These are phyloP conservation scores for Leucophenga montana DNA, from an alignment of 2,888 invertebrate genomes.

Conservation along the genomic window DNA sequence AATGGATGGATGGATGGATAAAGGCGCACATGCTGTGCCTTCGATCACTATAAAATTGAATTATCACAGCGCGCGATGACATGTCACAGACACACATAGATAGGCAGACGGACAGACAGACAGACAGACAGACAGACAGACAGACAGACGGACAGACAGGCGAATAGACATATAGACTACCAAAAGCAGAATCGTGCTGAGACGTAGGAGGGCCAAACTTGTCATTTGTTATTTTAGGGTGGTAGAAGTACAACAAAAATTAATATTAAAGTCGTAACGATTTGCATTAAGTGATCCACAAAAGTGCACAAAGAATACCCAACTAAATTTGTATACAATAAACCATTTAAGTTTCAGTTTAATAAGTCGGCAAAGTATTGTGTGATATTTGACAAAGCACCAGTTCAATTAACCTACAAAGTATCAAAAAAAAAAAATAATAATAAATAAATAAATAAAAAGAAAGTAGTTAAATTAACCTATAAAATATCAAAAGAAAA, in stretches of 20 bases:
- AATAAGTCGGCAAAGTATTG: too few species aligned
- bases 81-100: conserved; percentile 61
- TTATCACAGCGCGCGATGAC: conserved; percentile 56
- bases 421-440: too few species aligned
- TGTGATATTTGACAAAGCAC: too few species aligned
- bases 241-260: not conserved
- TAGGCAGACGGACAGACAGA: not conserved
- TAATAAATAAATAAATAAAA: too few species aligned
- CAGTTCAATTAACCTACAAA: too few species aligned
- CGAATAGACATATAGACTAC: not conserved
- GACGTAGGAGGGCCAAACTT: too few species aligned
- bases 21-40: conserved; percentile 8
- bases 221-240: not conserved
- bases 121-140: conserved; percentile 58
- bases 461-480: too few species aligned
- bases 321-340: conserved; percentile 2
- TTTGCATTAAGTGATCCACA: not conserved
- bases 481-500: too few species aligned
- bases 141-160: not conserved
- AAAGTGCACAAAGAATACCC: not conserved
- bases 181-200: not conserved
- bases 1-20: conserved; percentile 1
- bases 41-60: conserved; percentile 50
- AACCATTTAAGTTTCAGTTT: not conserved
- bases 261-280: not conserved